Conservation (phyloP, 2,888 invertebrate species). For the Drosophila mettleri region DNA sequence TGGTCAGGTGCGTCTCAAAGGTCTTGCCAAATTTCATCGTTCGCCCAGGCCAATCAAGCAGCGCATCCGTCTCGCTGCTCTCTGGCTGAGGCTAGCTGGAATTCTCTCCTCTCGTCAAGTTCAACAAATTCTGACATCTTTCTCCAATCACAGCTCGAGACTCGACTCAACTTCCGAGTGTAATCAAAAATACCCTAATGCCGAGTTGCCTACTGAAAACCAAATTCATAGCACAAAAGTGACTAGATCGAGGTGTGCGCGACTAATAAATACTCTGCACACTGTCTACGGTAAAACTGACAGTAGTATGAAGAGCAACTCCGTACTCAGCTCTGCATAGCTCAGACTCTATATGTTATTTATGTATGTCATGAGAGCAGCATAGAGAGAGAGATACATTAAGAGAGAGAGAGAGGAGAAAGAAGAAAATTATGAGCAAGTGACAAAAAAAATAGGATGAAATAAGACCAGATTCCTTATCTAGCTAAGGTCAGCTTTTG, state of each 20-base stretch:
- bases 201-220: background rate
- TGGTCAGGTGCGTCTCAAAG: constrained; percentile 97
- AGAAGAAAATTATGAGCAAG: too few relatives aligned
- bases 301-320: too few relatives aligned
- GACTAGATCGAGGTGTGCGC: background rate
- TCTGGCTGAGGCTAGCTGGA: constrained; percentile 30
- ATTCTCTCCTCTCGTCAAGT: constrained; percentile 17
- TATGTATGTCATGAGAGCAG: too few relatives aligned
- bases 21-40: constrained; percentile 99
- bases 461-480: too few relatives aligned
- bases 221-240: background rate
- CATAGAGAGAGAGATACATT: too few relatives aligned
- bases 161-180: background rate
- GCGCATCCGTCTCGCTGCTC: constrained; percentile 32
- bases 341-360: too few relatives aligned
- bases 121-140: constrained; percentile 64
- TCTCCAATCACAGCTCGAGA: constrained; percentile 32
- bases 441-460: too few relatives aligned
- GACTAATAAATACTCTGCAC: background rate
- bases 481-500: too few relatives aligned
- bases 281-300: too few relatives aligned
- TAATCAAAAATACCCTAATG: background rate
- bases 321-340: too few relatives aligned
- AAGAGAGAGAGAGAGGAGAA: too few relatives aligned
- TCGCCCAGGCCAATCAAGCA: constrained; percentile 32